phyloP scores from a whole-genome alignment of 2,888 invertebrate species.

The Protodeltote pygarga region DNA sequence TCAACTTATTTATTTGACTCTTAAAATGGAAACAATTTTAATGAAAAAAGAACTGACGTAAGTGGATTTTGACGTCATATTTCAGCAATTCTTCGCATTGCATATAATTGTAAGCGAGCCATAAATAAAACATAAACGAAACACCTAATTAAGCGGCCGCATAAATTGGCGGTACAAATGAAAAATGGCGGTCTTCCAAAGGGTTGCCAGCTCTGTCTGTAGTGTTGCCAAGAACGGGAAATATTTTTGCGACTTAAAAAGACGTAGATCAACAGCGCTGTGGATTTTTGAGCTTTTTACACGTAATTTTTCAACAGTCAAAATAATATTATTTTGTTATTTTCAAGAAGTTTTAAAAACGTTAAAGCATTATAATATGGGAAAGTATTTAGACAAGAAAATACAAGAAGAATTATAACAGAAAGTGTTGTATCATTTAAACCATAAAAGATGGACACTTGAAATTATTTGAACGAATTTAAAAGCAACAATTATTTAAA shows the following conservation, averaged over 20 bases:
- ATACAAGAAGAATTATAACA: too few species aligned
- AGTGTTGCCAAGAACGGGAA: slow-evolving; percentile 31
- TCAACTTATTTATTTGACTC: too few species aligned
- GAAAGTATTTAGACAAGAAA: too few species aligned
- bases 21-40: neutral
- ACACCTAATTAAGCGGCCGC: slow-evolving; percentile 45
- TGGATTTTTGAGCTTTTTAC: too few species aligned
- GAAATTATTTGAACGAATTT: too few species aligned
- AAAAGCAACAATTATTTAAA: too few species aligned
- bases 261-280: neutral
- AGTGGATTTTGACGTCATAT: slow-evolving; percentile 3
- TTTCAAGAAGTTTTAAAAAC: too few species aligned
- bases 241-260: slow-evolving; percentile 13
- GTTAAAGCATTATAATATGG: too few species aligned
- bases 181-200: slow-evolving; percentile 45
- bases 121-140: slow-evolving; percentile 48
- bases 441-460: too few species aligned
- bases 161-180: slow-evolving; percentile 47
- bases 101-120: slow-evolving; percentile 44
- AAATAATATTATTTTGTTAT: neutral
- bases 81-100: slow-evolving; percentile 24
- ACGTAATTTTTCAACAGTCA: neutral
- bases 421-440: too few species aligned
- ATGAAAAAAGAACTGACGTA: slow-evolving; percentile 5
- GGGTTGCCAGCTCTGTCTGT: slow-evolving; percentile 35